phyloP scores from a whole-genome alignment of 2,888 invertebrate species.

The Eristalis intricaria region DNA sequence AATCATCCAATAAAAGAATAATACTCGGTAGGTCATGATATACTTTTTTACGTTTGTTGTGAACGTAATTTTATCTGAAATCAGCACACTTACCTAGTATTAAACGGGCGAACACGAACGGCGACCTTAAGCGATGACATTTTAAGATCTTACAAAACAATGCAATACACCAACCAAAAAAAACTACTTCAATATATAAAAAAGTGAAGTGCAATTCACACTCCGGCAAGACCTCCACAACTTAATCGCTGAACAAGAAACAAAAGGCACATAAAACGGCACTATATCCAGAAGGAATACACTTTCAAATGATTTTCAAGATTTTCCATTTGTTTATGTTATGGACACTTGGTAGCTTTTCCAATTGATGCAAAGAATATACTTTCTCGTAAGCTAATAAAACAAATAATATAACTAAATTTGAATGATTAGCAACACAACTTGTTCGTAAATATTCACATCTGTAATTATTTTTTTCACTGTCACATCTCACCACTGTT shows the following conservation, averaged over 20 bases:
- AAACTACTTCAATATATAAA: slow-evolving; percentile 1
- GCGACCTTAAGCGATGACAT: slow-evolving; percentile 97
- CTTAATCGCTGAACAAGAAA: slow-evolving; percentile 40
- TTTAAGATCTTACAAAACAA: slow-evolving; percentile 43
- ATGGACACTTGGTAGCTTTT: background rate
- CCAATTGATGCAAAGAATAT: slow-evolving; percentile 37
- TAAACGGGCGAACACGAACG: slow-evolving; percentile 94
- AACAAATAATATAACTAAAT: slow-evolving; percentile 56
- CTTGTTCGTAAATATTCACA: slow-evolving; percentile 52
- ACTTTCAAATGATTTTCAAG: slow-evolving; percentile 29
- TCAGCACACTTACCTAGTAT: slow-evolving; percentile 86
- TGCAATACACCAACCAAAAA: background rate
- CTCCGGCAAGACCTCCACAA: slow-evolving; percentile 30
- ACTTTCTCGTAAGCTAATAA: slow-evolving; percentile 33
- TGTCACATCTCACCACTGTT: slow-evolving; percentile 56
- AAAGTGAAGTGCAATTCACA: slow-evolving; percentile 15
- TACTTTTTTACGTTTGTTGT: slow-evolving; percentile 46
- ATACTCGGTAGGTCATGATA: slow-evolving; percentile 2
- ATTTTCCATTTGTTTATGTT: slow-evolving; percentile 23
- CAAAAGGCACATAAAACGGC: slow-evolving; percentile 49
- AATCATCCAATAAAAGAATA: slow-evolving; percentile 19
- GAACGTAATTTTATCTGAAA: slow-evolving; percentile 52
- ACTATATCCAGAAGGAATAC: slow-evolving; percentile 22
- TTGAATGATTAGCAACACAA: slow-evolving; percentile 46
- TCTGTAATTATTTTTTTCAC: slow-evolving; percentile 32